These are phyloP conservation scores for Microtus montanus DNA, from an alignment of 2,113 vertebrate species.

Conservation along the genomic window DNA sequence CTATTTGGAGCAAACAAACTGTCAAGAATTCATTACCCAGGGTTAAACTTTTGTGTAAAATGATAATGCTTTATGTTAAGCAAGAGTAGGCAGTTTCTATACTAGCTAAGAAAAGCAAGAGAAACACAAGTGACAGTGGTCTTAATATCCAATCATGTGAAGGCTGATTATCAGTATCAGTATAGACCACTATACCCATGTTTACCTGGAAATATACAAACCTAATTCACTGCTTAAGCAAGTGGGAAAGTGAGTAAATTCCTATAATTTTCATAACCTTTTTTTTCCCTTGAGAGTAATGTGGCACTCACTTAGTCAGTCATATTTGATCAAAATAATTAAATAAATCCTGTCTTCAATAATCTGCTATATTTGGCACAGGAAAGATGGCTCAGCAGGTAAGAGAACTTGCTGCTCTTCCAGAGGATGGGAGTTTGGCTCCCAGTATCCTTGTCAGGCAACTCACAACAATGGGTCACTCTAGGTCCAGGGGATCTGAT, in stretches of 20 bases:
- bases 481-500: background rate
- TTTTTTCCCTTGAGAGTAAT: background rate
- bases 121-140: background rate
- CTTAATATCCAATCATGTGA: constrained; percentile 16
- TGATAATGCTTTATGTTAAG: background rate
- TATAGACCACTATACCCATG: background rate
- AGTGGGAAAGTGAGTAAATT: constrained; percentile 12
- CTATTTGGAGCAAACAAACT: background rate
- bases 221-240: background rate
- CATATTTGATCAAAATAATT: constrained; percentile 47
- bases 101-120: constrained; percentile 14
- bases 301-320: constrained; percentile 24
- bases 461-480: background rate
- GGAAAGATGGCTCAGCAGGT: background rate
- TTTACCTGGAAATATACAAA: background rate
- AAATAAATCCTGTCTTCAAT: constrained; percentile 51
- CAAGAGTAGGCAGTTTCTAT: background rate
- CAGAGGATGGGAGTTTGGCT: background rate
- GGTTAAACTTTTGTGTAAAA: background rate
- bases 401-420: background rate
- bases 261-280: background rate
- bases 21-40: background rate
- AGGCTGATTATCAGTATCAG: constrained; percentile 23
- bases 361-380: background rate
- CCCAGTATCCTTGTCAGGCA: background rate